Evolutionary conservation across 2,113 vertebrate species (phyloP).

Genomic region (Dunckerocampus dactyliophorus): DNA sequence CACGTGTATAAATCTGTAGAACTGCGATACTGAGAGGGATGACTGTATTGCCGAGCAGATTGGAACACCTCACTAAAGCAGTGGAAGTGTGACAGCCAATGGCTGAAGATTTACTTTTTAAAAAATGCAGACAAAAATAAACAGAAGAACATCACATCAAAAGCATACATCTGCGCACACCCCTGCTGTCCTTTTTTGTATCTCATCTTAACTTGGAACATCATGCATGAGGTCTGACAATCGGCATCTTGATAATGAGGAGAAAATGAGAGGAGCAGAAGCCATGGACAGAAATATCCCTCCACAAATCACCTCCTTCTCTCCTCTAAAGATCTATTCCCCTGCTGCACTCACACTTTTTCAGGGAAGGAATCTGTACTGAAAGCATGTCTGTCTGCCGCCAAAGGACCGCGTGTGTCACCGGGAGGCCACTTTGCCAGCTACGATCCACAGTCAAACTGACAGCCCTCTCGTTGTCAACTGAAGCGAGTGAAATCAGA

Average conservation of each 20-base stretch:
- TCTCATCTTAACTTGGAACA: constrained; percentile 54
- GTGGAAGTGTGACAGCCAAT: too few relatives aligned
- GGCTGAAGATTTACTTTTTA: not conserved
- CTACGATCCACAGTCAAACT: constrained; percentile 49
- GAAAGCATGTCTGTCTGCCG: constrained; percentile 38
- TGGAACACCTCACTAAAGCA: too few relatives aligned
- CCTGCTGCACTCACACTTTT: constrained; percentile 38
- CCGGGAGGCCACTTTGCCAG: constrained; percentile 45
- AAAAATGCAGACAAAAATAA: constrained; percentile 16
- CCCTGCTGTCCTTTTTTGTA: constrained; percentile 23
- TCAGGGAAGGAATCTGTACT: constrained; percentile 49
- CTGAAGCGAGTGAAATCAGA: constrained; percentile 50
- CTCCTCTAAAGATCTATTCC: constrained; percentile 39
- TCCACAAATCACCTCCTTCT: constrained; percentile 39
- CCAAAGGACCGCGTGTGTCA: constrained; percentile 39
- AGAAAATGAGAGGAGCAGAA: constrained; percentile 64
- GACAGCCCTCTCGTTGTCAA: constrained; percentile 50
- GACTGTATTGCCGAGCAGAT: too few relatives aligned
- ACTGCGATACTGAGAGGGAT: too few relatives aligned
- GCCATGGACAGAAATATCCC: constrained; percentile 64
- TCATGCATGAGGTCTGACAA: constrained; percentile 54
- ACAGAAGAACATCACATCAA: constrained; percentile 11
- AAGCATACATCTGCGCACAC: constrained; percentile 29
- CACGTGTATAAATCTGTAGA: too few relatives aligned
- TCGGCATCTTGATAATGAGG: constrained; percentile 57